Evolutionary conservation across 1,140 invertebrate species (phyloP).

Genomic region (Brachionus rubens): DNA sequence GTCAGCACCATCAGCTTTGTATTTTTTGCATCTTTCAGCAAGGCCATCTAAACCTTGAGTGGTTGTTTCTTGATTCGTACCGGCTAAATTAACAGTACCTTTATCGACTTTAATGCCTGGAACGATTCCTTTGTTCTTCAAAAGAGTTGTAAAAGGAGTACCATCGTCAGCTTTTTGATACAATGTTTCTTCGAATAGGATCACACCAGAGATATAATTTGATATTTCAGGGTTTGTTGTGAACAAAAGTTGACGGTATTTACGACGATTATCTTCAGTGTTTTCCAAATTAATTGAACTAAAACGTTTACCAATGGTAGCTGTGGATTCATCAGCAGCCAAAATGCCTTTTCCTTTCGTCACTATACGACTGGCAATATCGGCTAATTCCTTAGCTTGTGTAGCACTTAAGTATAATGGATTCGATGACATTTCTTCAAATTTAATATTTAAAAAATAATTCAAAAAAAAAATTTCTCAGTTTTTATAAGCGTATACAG

Average conservation of each 20-base stretch:
- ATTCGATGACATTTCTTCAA: slow-evolving; percentile 37
- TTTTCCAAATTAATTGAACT: slow-evolving; percentile 63
- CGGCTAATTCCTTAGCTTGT: slow-evolving; percentile 80
- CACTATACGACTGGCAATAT: slow-evolving; percentile 83
- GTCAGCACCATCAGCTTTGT: slow-evolving; percentile 96
- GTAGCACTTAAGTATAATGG: slow-evolving; percentile 64
- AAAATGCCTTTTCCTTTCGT: slow-evolving; percentile 76
- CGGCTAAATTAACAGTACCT: slow-evolving; percentile 64
- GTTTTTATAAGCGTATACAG: too few species aligned
- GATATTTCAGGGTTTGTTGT: slow-evolving; percentile 64
- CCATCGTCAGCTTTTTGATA: slow-evolving; percentile 73
- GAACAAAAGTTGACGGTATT: slow-evolving; percentile 78
- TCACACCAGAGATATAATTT: slow-evolving; percentile 63
- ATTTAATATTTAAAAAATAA: too few species aligned
- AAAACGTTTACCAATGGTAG: slow-evolving; percentile 63
- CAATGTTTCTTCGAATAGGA: slow-evolving; percentile 92
- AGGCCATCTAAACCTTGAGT: slow-evolving; percentile 93
- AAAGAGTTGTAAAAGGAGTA: slow-evolving; percentile 59
- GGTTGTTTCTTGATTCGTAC: slow-evolving; percentile 86
- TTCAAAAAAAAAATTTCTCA: too few species aligned
- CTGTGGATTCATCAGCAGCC: slow-evolving; percentile 66
- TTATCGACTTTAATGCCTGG: slow-evolving; percentile 65
- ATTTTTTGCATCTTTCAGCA: slow-evolving; percentile 86
- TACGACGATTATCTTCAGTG: slow-evolving; percentile 75
- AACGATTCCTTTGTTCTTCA: slow-evolving; percentile 61